A percentile compares a stretch with the other conserved stretches of the same genome.
These are phyloP conservation scores for Oscheius sp. DNA, from an alignment of 2,888 invertebrate species.

Conservation along the genomic window DNA sequence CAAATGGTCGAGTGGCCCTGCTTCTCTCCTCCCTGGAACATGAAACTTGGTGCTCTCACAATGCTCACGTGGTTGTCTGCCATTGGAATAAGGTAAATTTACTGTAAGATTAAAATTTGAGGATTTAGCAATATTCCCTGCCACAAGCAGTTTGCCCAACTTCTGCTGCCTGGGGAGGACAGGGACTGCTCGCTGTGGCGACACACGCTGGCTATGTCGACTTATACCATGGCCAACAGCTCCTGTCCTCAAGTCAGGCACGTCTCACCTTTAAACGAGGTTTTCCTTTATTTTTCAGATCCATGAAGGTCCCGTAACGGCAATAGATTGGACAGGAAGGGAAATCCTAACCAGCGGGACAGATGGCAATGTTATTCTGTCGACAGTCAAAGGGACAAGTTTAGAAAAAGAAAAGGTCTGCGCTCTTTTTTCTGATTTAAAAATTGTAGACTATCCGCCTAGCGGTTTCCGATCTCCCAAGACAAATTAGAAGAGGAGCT, in stretches of 20 bases:
- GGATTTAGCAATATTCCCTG: constrained; percentile 15
- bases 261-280: background rate
- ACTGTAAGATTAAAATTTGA: background rate
- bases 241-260: constrained; percentile 8
- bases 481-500: constrained; percentile 16
- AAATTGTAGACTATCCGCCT: background rate
- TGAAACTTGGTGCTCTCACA: constrained; percentile 30
- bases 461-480: constrained; percentile 23
- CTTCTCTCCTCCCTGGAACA: constrained; percentile 5
- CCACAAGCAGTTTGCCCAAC: constrained; percentile 35
- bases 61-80: constrained; percentile 25
- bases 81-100: constrained; percentile 27
- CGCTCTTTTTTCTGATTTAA: background rate
- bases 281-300: background rate
- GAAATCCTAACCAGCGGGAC: constrained; percentile 17
- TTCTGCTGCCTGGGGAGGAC: constrained; percentile 18
- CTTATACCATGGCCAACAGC: constrained; percentile 19
- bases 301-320: constrained; percentile 24
- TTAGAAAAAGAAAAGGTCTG: constrained; percentile 24
- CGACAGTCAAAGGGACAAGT: constrained; percentile 8
- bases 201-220: constrained; percentile 22
- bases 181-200: constrained; percentile 10
- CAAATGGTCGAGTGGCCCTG: constrained; percentile 23
- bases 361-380: constrained; percentile 17
- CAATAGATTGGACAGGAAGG: constrained; percentile 17